Evolutionary conservation across 2,888 invertebrate genomes (phyloP), one percentile per base, ranked within the genome.

Genomic region (Brachypalpus laphriformis): DNA sequence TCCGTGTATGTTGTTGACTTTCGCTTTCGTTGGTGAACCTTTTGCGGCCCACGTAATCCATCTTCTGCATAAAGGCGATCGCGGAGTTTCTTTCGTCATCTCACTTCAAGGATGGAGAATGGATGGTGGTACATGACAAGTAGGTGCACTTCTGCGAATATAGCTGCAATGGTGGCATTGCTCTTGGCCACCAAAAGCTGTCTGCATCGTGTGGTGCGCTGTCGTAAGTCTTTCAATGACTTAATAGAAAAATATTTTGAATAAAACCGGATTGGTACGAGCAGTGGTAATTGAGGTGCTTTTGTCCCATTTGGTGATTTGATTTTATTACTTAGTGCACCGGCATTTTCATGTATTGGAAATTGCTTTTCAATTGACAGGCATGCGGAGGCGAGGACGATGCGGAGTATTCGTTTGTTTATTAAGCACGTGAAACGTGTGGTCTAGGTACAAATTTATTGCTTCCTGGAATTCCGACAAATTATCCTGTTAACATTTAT

Each of bases 171-270:
- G 51, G 56, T 65, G 68, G 63, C 74, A 78, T 74, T 82, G 78
- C 72, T 78, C 78, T 74, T 78, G 82, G 72, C 72, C 66, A 74
- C 47, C 47, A 72, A 77, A 54, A 59, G 66, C 37, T 40, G 31
- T 57, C 34, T 40, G 49, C 31, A n/a, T 31, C 22, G 14, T 49
- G 40, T 59, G 28, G 34, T 16, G 14, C 18, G 56, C 47, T 65
- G 66, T 68, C 66, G 18, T 4, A 16, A 47, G 37, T 40, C 61
- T 68, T 22, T 37, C 20, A 31, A 42, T 42, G 45, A 59, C 34
- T 80, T 40, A 66, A 72, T 66, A 49, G 47, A 49, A 40, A 68
- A 7, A 22, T 34, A 45, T n/a, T n/a, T n/a, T n/a, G n/a, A n/a
- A n/a, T n/a, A n/a, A 77, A 34, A 57, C n/a, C 22, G 22, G n/a